Conservation (phyloP, 2,797 vertebrate species). For the Sebastes taczanowskii region DNA sequence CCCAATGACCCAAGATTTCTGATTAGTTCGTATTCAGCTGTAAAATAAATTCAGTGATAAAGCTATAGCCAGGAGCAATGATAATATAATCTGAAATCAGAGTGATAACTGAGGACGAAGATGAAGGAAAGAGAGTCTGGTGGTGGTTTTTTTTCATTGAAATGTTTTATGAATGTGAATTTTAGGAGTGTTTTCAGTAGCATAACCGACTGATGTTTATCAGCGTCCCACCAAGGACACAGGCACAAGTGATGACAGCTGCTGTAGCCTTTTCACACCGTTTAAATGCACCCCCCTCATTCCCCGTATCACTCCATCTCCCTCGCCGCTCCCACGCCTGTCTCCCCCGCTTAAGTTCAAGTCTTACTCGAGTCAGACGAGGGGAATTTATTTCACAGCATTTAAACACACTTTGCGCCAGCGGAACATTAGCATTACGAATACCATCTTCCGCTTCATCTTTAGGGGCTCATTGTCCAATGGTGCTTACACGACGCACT, state of each 20-base stretch:
- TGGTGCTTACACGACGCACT: not conserved
- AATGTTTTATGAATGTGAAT: not conserved
- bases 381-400: conserved; percentile 22
- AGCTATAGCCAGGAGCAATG: conserved; percentile 6
- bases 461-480: conserved; percentile 2
- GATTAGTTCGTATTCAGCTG: not conserved
- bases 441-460: not conserved
- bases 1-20: not conserved
- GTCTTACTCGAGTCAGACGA: not conserved
- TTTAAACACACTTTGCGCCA: conserved; percentile 15
- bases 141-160: not conserved
- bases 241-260: not conserved
- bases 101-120: conserved; percentile 7
- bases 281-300: not conserved
- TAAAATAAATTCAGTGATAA: not conserved
- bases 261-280: conserved; percentile 7
- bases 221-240: conserved; percentile 2
- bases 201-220: not conserved
- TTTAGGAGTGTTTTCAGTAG: not conserved
- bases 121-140: not conserved
- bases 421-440: not conserved
- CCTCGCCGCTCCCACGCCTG: conserved; percentile 3
- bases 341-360: conserved; percentile 16
- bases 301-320: conserved; percentile 18
- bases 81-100: conserved; percentile 33